Evolutionary conservation across 2,888 invertebrate species (phyloP).

Genomic region (Salticus scenicus): DNA sequence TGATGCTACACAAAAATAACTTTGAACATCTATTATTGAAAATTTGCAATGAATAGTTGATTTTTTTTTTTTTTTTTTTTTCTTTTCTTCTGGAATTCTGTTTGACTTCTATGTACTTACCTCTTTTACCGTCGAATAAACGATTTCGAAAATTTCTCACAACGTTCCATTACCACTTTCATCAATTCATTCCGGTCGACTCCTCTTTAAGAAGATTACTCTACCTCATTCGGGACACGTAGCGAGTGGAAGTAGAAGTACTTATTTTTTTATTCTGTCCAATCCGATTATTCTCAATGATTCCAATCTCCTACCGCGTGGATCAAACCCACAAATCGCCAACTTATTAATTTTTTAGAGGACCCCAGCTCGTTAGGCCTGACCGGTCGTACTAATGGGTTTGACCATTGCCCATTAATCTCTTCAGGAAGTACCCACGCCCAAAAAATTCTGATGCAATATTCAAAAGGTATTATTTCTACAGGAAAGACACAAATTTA

Average conservation of each 20-base stretch:
- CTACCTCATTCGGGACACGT: neutral
- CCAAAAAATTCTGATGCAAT: slow-evolving; percentile 25
- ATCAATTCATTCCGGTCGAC: neutral
- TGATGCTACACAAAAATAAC: no score
- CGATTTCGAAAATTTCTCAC: neutral
- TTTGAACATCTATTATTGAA: no score
- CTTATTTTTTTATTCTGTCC: neutral
- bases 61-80: no score
- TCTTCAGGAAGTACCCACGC: slow-evolving; percentile 42
- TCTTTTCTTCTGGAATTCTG: no score
- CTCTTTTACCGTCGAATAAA: no score
- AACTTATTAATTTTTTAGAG: slow-evolving; percentile 64
- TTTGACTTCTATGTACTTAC: no score
- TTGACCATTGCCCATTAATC: slow-evolving; percentile 39
- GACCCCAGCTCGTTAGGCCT: slow-evolving; percentile 31
- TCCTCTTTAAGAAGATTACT: slow-evolving; percentile 3
- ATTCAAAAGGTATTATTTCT: neutral
- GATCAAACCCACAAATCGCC: slow-evolving; percentile 10
- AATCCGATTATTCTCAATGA: slow-evolving; percentile 16
- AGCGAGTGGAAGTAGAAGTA: neutral
- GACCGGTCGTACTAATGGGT: slow-evolving; percentile 32
- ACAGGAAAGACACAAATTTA: no score
- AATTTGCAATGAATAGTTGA: no score
- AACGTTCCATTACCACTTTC: neutral
- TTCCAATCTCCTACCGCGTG: neutral